A percentile compares a stretch with the other conserved stretches of the same genome.
phyloP scores from a whole-genome alignment of 2,113 vertebrate species.

The Neolamprologus longior region DNA sequence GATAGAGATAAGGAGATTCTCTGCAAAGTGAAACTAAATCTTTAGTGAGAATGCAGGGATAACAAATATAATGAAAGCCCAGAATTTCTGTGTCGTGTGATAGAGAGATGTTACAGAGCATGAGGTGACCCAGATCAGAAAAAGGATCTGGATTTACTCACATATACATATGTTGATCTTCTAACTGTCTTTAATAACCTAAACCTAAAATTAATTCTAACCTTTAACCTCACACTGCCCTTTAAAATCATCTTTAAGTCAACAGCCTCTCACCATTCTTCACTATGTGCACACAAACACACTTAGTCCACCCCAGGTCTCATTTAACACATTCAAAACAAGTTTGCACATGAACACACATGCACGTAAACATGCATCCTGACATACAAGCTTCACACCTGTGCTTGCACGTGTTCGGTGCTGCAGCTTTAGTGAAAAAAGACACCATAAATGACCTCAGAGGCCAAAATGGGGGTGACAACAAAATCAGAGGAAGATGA shows the following conservation, averaged over 20 bases:
- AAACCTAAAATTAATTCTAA: background rate
- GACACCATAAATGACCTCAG: background rate
- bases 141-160: background rate
- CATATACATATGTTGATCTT: background rate
- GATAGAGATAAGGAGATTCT: background rate
- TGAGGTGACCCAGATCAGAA: background rate
- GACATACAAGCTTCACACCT: background rate
- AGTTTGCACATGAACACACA: background rate
- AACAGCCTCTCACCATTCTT: background rate
- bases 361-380: background rate
- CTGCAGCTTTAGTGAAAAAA: background rate
- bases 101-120: background rate
- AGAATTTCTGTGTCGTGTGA: background rate
- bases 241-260: background rate
- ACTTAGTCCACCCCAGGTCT: fast-evolving
- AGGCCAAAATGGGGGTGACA: background rate
- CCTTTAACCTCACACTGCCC: background rate
- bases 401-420: background rate
- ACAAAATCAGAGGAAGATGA: constrained; percentile 4
- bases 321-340: background rate
- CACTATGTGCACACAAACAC: background rate
- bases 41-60: background rate
- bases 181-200: background rate
- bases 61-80: background rate
- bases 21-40: background rate